phyloP scores from a whole-genome alignment of 2,113 vertebrate species.

The Herpetotheres cachinnans region DNA sequence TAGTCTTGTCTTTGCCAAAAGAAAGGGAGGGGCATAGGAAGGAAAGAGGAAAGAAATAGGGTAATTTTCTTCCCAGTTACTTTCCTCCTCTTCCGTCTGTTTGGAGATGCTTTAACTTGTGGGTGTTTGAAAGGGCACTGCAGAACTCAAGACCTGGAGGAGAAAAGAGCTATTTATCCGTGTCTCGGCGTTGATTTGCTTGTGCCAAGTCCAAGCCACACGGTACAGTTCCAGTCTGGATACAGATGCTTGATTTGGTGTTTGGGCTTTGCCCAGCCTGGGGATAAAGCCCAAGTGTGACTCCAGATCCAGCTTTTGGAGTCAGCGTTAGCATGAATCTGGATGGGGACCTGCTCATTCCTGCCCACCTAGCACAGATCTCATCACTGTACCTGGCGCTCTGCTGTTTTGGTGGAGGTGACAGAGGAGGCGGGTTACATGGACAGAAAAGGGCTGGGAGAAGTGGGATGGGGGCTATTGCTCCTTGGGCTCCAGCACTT shows the following conservation, averaged over 20 bases:
- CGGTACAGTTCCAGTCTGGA: fast-evolving
- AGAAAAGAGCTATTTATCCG: neutral
- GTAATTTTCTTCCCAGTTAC: neutral
- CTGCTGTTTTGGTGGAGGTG: neutral
- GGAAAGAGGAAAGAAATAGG: neutral
- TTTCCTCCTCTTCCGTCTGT: neutral
- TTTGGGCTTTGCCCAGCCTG: neutral
- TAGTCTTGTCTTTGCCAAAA: neutral
- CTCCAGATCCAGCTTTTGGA: neutral
- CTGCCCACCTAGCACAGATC: neutral
- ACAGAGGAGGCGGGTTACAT: neutral
- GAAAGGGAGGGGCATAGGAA: neutral
- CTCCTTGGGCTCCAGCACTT: neutral
- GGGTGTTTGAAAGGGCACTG: neutral
- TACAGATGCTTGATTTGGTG: neutral
- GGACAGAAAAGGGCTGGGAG: neutral
- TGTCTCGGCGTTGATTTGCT: neutral
- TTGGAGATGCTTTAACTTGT: neutral
- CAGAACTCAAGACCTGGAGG: neutral
- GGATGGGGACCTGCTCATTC: neutral
- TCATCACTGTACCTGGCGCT: neutral
- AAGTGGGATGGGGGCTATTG: neutral
- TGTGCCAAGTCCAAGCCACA: neutral
- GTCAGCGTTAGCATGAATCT: neutral
- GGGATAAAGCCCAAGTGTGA: neutral